Evolutionary conservation across 1,140 invertebrate genomes (phyloP).

Genomic region (Sitophilus oryzae): DNA sequence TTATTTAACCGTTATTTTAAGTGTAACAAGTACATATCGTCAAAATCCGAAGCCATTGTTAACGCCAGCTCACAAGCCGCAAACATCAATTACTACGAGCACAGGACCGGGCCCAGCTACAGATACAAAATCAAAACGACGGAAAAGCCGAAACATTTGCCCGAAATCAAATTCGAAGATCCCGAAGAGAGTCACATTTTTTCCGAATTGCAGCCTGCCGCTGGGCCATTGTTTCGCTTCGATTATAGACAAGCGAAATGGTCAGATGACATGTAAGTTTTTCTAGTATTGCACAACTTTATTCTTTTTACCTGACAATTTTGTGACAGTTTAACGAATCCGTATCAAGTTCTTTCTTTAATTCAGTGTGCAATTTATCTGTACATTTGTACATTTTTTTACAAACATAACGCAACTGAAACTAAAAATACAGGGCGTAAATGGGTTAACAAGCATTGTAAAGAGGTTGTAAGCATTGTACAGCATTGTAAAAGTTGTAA

Average conservation of each 20-base stretch:
- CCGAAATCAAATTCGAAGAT: slow-evolving; percentile 6
- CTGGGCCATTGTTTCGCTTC: slow-evolving; percentile 10
- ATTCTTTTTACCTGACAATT: too few species aligned
- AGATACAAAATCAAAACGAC: slow-evolving; percentile 15
- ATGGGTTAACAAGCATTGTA: too few species aligned
- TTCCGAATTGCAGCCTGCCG: slow-evolving; percentile 13
- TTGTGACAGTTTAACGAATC: too few species aligned
- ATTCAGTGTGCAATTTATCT: too few species aligned
- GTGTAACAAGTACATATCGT: slow-evolving; percentile 15
- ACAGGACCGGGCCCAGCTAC: not conserved
- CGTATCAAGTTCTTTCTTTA: too few species aligned
- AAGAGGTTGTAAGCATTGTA: too few species aligned
- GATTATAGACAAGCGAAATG: slow-evolving; percentile 13
- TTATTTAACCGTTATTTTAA: not conserved
- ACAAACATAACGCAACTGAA: too few species aligned
- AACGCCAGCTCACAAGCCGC: slow-evolving; percentile 3
- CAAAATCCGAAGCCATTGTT: not conserved
- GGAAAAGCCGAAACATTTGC: slow-evolving; percentile 9
- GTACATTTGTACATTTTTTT: too few species aligned
- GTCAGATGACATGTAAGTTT: slow-evolving; percentile 12
- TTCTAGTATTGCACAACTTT: too few species aligned
- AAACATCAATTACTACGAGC: not conserved
- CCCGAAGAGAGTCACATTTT: slow-evolving; percentile 2
- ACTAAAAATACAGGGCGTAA: too few species aligned
- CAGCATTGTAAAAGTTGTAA: too few species aligned